Percentiles rank a stretch among this genome's conserved stretches.
Conservation (phyloP, 2,797 vertebrate species). For the Propithecus perrieri region DNA sequence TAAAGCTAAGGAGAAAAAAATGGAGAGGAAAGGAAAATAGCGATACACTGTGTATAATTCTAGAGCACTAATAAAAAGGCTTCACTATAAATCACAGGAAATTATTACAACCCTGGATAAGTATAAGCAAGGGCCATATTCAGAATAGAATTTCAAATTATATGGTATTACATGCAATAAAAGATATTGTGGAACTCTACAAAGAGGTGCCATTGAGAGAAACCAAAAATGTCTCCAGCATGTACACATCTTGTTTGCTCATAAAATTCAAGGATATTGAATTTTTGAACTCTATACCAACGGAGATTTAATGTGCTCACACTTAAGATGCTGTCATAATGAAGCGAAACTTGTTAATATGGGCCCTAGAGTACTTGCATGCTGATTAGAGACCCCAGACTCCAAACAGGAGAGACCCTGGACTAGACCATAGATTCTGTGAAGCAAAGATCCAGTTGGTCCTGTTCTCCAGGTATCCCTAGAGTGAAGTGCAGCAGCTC, state of each 20-base stretch:
- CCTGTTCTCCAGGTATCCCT: neutral
- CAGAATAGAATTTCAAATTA: conserved; percentile 76
- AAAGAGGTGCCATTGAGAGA: conserved; percentile 77
- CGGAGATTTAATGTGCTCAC: conserved; percentile 12
- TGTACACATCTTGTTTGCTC: conserved; percentile 56
- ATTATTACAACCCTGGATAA: conserved; percentile 80
- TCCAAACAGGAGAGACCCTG: neutral
- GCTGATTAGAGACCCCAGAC: neutral
- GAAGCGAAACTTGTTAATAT: neutral
- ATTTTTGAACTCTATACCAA: conserved; percentile 60
- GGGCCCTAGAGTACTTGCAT: neutral
- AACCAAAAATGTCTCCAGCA: conserved; percentile 77
- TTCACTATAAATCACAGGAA: conserved; percentile 84
- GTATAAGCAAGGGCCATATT: conserved; percentile 71
- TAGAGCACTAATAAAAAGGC: conserved; percentile 75
- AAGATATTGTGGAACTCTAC: conserved; percentile 69
- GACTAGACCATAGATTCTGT: neutral
- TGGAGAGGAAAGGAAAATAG: conserved; percentile 66
- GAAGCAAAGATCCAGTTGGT: neutral
- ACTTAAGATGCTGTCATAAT: neutral
- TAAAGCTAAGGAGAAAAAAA: conserved; percentile 57
- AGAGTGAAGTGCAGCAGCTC: neutral
- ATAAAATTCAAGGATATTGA: conserved; percentile 71
- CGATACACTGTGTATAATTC: conserved; percentile 65
- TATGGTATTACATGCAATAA: conserved; percentile 68